A percentile compares a stretch with the other conserved stretches of the same genome.
These are phyloP conservation scores for Pteromalus puparum DNA, from an alignment of 1,140 invertebrate genomes.

Conservation along the genomic window DNA sequence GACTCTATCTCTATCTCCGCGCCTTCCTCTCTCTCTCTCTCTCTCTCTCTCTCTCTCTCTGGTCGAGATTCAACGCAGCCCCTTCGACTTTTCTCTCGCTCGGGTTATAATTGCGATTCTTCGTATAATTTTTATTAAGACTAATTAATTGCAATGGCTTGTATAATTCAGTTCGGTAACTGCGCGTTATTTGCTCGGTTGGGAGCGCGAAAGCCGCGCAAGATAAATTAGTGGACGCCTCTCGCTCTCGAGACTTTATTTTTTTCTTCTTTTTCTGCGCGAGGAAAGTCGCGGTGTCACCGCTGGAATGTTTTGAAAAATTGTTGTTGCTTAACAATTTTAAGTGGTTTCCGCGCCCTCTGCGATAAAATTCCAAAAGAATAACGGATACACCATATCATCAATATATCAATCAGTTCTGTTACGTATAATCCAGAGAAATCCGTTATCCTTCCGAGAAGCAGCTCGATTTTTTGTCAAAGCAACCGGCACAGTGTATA, in stretches of 20 bases:
- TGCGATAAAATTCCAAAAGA: too few species aligned
- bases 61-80: conserved; percentile 20
- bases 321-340: not conserved
- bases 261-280: conserved; percentile 30
- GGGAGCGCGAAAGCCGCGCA: conserved; percentile 35
- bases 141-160: conserved; percentile 74
- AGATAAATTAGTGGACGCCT: conserved; percentile 64
- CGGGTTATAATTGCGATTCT: conserved; percentile 70
- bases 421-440: too few species aligned
- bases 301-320: conserved; percentile 21
- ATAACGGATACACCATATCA: too few species aligned
- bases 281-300: conserved; percentile 36
- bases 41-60: conserved; percentile 19
- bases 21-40: conserved; percentile 18
- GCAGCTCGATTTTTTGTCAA: too few species aligned
- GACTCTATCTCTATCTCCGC: not conserved
- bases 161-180: conserved; percentile 68
- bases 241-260: not conserved
- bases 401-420: too few species aligned
- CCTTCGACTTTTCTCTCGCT: conserved; percentile 43
- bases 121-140: conserved; percentile 74
- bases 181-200: conserved; percentile 52
- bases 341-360: not conserved
- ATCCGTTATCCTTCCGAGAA: too few species aligned
- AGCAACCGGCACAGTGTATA: too few species aligned